Evolutionary conservation across 2,113 vertebrate genomes (phyloP).

Genomic region (Gambusia affinis): DNA sequence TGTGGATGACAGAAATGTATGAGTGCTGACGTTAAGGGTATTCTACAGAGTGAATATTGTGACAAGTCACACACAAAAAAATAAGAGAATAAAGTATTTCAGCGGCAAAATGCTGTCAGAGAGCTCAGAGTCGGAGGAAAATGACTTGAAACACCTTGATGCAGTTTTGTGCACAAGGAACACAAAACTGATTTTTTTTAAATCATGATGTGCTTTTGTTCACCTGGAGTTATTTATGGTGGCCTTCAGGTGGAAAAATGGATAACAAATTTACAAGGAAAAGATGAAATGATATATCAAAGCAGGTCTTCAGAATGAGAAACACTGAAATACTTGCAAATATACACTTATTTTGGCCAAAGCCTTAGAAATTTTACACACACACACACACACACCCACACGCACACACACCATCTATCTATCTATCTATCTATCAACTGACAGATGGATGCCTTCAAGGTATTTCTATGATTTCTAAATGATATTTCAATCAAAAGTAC

Average conservation of each 20-base stretch:
- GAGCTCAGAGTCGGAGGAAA: constrained; percentile 30
- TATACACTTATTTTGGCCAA: too few relatives aligned
- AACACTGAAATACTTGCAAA: not conserved
- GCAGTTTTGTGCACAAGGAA: not conserved
- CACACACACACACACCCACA: too few relatives aligned
- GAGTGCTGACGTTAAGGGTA: constrained; percentile 55
- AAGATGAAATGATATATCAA: constrained; percentile 43
- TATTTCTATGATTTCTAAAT: too few relatives aligned
- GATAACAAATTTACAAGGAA: constrained; percentile 29
- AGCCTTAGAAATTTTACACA: not conserved
- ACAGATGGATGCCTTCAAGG: too few relatives aligned
- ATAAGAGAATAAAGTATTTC: constrained; percentile 40
- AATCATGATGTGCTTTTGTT: constrained; percentile 35
- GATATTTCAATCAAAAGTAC: too few relatives aligned
- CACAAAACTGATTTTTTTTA: constrained; percentile 3
- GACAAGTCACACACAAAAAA: constrained; percentile 44
- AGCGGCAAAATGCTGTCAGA: constrained; percentile 43
- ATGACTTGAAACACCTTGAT: constrained; percentile 34
- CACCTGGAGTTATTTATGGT: constrained; percentile 35
- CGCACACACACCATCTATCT: too few relatives aligned
- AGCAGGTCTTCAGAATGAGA: constrained; percentile 7
- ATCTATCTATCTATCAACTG: too few relatives aligned
- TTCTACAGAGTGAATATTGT: constrained; percentile 34
- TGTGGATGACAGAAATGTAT: constrained; percentile 67
- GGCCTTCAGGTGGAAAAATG: constrained; percentile 21